Base-by-base conservation (phyloP, 2,888 invertebrate species). In the Druceiella hillmani region DNA sequence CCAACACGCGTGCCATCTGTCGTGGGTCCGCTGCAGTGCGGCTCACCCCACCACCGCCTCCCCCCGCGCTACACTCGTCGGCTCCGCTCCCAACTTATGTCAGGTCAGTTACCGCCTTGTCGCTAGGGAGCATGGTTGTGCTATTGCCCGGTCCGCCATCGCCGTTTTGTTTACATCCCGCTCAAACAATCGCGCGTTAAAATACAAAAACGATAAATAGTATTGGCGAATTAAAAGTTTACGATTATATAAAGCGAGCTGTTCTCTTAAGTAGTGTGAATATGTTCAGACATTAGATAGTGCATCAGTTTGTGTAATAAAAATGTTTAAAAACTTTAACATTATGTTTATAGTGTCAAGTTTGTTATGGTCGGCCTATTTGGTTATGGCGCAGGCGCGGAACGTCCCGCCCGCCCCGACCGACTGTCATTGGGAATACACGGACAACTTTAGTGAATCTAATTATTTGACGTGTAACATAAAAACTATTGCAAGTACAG, bases 381-480 rank as follows among this genome's bases (percentile, higher is more conserved):
- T 65, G 62, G 60, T 57, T 50, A 62, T 62, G 69, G 70, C 70
- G 70, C 70, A 69, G 70, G 70, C 69, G 69, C 65, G 65, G 37
- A 59, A 68, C 48, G 69, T 67, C 63, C 68, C 66, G 64, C 69
- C 70, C 65, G 76, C 80, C 55, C 83, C 84, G 51, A 73, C 71
- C 61, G 83, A 83, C 61, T 86, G 86, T 72, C 79, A 80, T 59
- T 85, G 85, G 86, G 76, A 76, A 61, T 69, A 71, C 59, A 67
- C 71, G 58, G 64, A 69, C 58, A 70, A 70, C 66, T 69, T 69
- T 66, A 68, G 69, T 67, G 70, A 70, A 66, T 69, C 69, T 55
- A 69, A 71, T 66, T 71, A 69, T 67, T 71, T 83, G 56, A 75
- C 78, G 57, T 85, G 86, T 64, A 78, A 79, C 61, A 74, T 85